A percentile compares a stretch with the other conserved stretches of the same genome.
Conservation (phyloP, 2,797 vertebrate species). For the Gephyroberyx darwinii region DNA sequence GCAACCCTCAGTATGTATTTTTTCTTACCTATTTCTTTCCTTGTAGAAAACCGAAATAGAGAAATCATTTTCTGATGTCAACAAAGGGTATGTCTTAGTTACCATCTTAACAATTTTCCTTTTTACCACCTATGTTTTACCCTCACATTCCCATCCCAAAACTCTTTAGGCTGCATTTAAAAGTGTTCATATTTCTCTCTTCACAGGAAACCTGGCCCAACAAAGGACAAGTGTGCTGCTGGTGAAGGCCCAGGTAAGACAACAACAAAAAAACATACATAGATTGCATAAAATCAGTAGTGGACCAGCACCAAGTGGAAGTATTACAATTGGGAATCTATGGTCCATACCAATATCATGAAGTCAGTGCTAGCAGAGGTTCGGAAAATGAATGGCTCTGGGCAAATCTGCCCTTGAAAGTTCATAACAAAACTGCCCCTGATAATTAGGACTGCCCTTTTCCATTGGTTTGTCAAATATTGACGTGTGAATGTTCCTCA, state of each 20-base stretch:
- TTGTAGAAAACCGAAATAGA: constrained; percentile 48
- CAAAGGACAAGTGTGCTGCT: constrained; percentile 17
- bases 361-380: no score
- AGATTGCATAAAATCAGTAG: background rate
- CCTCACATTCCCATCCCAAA: background rate
- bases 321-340: background rate
- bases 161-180: background rate
- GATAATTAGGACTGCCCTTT: no score
- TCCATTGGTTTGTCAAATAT: no score
- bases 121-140: background rate
- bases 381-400: no score
- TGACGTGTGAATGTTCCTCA: no score
- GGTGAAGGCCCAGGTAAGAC: constrained; percentile 45
- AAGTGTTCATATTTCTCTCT: background rate
- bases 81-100: constrained; percentile 55
- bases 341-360: no score
- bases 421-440: no score
- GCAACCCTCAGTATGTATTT: no score
- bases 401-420: no score
- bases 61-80: constrained; percentile 3
- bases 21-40: background rate
- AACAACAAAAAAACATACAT: background rate
- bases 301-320: background rate
- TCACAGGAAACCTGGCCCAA: constrained; percentile 39
- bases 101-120: background rate